Percentiles rank a stretch among this genome's conserved stretches.
phyloP scores from a whole-genome alignment of 1,140 invertebrate genomes.

The Antheraea pernyi region DNA sequence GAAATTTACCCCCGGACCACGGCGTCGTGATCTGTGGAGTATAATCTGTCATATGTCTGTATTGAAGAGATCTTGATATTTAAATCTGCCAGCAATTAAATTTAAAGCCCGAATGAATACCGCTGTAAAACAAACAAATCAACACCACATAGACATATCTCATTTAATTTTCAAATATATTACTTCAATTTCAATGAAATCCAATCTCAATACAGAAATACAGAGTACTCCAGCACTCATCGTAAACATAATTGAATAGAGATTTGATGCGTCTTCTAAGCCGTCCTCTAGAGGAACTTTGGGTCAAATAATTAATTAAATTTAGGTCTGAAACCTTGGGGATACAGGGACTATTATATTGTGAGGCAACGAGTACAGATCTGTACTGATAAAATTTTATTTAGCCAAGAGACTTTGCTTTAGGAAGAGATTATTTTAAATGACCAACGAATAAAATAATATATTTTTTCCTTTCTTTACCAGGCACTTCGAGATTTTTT shows the following conservation, averaged over 20 bases:
- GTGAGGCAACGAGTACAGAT: conserved; percentile 8
- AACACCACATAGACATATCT: conserved; percentile 9
- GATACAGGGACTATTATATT: conserved; percentile 37
- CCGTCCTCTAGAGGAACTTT: conserved; percentile 11
- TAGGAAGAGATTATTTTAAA: neutral
- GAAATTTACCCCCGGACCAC: too few relatives aligned
- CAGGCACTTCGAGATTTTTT: too few relatives aligned
- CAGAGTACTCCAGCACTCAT: conserved; percentile 8
- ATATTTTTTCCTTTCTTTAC: neutral
- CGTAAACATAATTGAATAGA: conserved; percentile 25
- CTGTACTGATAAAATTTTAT: conserved; percentile 12
- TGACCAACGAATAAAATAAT: neutral
- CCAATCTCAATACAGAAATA: conserved; percentile 18
- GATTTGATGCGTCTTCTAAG: conserved; percentile 24
- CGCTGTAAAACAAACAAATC: neutral
- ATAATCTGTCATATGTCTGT: neutral
- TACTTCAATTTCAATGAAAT: conserved; percentile 18
- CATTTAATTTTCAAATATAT: conserved; percentile 5
- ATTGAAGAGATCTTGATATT: neutral
- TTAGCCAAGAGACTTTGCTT: neutral
- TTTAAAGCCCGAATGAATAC: neutral
- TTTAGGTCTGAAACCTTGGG: conserved; percentile 36
- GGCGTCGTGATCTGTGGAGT: too few relatives aligned
- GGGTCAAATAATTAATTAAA: conserved; percentile 54
- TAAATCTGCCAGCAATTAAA: neutral